These are phyloP conservation scores for Peromyscus aztecus DNA, from an alignment of 2,797 vertebrate species.

Conservation along the genomic window DNA sequence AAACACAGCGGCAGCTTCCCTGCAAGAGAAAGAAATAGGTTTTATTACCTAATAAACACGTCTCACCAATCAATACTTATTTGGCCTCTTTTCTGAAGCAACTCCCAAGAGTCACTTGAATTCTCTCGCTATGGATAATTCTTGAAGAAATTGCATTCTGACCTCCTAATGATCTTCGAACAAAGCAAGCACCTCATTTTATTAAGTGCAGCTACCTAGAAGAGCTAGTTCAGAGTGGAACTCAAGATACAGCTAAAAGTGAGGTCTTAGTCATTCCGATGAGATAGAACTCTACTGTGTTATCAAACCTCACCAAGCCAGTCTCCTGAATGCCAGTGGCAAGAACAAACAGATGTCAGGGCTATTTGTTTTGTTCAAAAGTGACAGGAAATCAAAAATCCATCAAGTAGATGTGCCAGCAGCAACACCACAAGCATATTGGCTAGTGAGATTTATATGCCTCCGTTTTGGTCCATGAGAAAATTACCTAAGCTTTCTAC, in stretches of 20 bases:
- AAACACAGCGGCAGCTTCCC: slow-evolving; percentile 41
- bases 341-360: slow-evolving; percentile 67
- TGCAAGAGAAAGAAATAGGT: slow-evolving; percentile 81
- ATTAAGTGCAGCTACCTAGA: slow-evolving; percentile 46
- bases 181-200: slow-evolving; percentile 67
- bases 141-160: slow-evolving; percentile 67
- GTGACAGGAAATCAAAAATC: slow-evolving; percentile 75
- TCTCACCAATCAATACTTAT: slow-evolving; percentile 76
- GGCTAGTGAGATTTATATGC: slow-evolving; percentile 71
- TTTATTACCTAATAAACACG: slow-evolving; percentile 73
- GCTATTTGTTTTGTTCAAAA: slow-evolving; percentile 77
- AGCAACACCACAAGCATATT: slow-evolving; percentile 61
- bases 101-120: slow-evolving; percentile 73
- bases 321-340: slow-evolving; percentile 25
- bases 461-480: slow-evolving; percentile 54
- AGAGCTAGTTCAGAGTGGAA: slow-evolving; percentile 36
- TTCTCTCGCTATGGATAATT: slow-evolving; percentile 67
- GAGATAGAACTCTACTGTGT: neutral
- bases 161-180: slow-evolving; percentile 68
- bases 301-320: slow-evolving; percentile 36
- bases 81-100: slow-evolving; percentile 81
- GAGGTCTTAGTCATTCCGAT: slow-evolving; percentile 37
- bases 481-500: slow-evolving; percentile 66
- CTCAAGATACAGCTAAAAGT: slow-evolving; percentile 10
- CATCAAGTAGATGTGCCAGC: slow-evolving; percentile 65